Evolutionary conservation across 37 sponge, comb jelly and placozoan genomes (phyloP).

Genomic region (Spongia lamella): DNA sequence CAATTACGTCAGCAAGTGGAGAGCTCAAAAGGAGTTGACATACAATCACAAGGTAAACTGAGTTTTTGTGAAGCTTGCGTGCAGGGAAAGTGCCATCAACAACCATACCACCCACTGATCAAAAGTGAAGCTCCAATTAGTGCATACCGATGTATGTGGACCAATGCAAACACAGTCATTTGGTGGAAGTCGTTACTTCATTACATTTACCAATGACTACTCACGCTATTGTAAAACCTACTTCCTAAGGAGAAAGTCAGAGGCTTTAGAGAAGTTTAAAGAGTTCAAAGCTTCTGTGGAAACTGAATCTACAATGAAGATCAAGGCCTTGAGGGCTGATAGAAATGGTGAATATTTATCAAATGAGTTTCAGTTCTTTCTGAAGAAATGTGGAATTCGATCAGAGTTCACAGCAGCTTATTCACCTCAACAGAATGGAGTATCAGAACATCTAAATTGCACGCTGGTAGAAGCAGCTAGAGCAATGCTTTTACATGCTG

Average conservation of each 20-base stretch:
- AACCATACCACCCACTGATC: neutral
- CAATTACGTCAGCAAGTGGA: too few relatives aligned
- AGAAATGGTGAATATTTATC: neutral
- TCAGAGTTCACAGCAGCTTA: neutral
- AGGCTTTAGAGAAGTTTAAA: neutral
- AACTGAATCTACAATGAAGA: neutral
- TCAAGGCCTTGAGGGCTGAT: neutral
- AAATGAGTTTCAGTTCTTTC: too few relatives aligned
- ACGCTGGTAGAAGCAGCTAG: neutral
- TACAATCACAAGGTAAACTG: too few relatives aligned
- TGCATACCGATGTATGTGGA: neutral
- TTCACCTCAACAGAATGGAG: too few relatives aligned
- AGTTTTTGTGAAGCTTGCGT: too few relatives aligned
- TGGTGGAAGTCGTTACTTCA: neutral
- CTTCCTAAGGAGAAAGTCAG: too few relatives aligned
- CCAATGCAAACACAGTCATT: neutral
- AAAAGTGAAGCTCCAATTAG: neutral
- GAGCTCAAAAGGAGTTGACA: too few relatives aligned
- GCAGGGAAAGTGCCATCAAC: too few relatives aligned
- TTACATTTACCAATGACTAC: neutral
- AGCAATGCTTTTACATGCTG: neutral
- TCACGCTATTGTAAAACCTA: neutral
- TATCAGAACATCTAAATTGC: too few relatives aligned
- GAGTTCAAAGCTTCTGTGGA: neutral
- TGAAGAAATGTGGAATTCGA: neutral